These are phyloP conservation scores for Clostera curtula DNA, from an alignment of 2,888 invertebrate genomes.

Conservation along the genomic window DNA sequence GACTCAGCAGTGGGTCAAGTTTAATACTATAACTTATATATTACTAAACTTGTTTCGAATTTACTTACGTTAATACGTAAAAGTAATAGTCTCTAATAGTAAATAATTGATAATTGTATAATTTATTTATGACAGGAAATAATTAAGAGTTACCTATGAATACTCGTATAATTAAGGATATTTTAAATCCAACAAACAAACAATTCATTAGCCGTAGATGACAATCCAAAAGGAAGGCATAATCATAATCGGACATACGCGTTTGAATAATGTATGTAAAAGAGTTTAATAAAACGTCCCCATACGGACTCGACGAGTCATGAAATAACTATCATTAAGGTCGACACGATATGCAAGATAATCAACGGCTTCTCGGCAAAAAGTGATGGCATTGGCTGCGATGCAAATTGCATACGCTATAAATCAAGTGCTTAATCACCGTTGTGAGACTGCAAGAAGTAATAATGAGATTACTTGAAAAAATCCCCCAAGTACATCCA, in stretches of 20 bases:
- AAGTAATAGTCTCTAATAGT: too few species aligned
- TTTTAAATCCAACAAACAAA: slow-evolving; percentile 39
- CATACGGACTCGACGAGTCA: slow-evolving; percentile 63
- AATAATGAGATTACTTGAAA: slow-evolving; percentile 71
- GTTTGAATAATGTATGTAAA: slow-evolving; percentile 67
- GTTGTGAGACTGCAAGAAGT: slow-evolving; percentile 48
- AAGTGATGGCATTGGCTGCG: slow-evolving; percentile 63
- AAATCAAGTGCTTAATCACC: slow-evolving; percentile 72
- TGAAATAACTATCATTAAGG: slow-evolving; percentile 72
- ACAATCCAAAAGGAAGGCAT: slow-evolving; percentile 47
- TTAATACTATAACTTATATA: too few species aligned
- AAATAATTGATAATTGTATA: too few species aligned
- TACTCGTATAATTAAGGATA: slow-evolving; percentile 26
- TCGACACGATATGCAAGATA: slow-evolving; percentile 72
- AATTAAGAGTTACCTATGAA: too few species aligned
- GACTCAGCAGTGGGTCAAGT: too few species aligned
- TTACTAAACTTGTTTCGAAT: too few species aligned
- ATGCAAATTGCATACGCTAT: slow-evolving; percentile 72
- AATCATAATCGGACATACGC: slow-evolving; percentile 70
- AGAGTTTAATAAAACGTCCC: slow-evolving; percentile 69
- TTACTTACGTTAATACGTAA: too few species aligned
- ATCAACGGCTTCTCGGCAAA: slow-evolving; percentile 65
- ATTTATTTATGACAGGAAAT: too few species aligned
- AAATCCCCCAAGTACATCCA: slow-evolving; percentile 49
- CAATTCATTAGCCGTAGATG: slow-evolving; percentile 60